Evolutionary conservation across 2,113 vertebrate species (phyloP), one percentile per base, ranked within the genome.

Genomic region (Pelmatolapia mariae): DNA sequence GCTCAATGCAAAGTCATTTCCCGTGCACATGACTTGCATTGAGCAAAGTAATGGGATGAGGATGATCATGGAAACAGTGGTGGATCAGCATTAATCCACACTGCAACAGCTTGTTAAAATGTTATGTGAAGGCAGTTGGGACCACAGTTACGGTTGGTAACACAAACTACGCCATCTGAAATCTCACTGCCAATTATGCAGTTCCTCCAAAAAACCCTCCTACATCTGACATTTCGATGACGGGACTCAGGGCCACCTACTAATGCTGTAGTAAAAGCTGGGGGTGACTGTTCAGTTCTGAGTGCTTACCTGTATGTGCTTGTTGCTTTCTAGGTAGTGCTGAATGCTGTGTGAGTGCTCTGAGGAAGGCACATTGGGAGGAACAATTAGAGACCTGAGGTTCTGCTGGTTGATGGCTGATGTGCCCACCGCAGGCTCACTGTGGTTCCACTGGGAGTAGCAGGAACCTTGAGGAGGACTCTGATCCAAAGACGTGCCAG

Each of bases 301-400:
- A 5, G 10, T 19, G 59, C n/a, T 83, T 59, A 94, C 95, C 92
- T 91, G 87, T 71, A 80, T 82, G 56, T 92, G 92, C 19, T 29
- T 45, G 56, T 54, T 89, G n/a, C 82, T 89, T 33, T 92, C 87
- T 61, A 94, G 91, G 91, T 86, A 92, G 0, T 33, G 88, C 89
- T 93, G 92, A 31, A 84, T 29, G 10, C 38, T 87, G 1, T 8
- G 9, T 0, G 61, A 9, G 31, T 56, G 84, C 36, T 93, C 90
- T 2, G 91, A 18, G 45, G 91, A 31, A 5, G 89, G 19, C 45
- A 91, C 73, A 71, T 3, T 57, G 47, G 16, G 31, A 22, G 80
- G 29, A 0, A 81, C 89, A 0, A 18, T 45, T 5, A 19, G 13
- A 1, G 47, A 86, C 18, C 76, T 86, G 54, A 80, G 36, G 26